Base-by-base conservation (phyloP, 2,113 vertebrate species). In the Scortum barcoo region DNA sequence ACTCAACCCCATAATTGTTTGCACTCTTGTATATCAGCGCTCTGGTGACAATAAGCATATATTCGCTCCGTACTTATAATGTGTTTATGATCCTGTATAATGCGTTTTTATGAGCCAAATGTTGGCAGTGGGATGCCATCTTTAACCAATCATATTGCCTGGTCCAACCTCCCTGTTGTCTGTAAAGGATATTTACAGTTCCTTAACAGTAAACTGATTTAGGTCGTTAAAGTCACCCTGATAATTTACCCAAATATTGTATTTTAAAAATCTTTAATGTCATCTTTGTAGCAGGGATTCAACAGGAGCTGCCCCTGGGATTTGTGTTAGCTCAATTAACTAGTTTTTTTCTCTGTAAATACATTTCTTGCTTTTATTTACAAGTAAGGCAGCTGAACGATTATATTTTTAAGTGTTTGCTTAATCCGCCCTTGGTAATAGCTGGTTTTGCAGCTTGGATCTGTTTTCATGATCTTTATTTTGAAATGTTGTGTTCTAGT, bases 331-430 rank as follows among this genome's bases (percentile, higher is more conserved):
- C n/a, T n/a, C n/a, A n/a, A n/a, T n/a, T n/a, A n/a, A n/a, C n/a
- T n/a, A n/a, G n/a, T n/a, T n/a, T n/a, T 53, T 72, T 26, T 65
- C 72, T 51, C 24, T 89, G 84, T 91, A 68, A 86, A 83, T 78
- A 77, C 5, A 40, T 61, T n/a, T 77, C 12, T 85, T 74, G 57
- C 73, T 87, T 86, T 84, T 85, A 76, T 81, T 81, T 72, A 14
- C 28, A 62, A 61, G 44, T 83, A 77, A 36, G 92, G 92, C 93
- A 93, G 91, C 91, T 94, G 22, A 70, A 77, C 50, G 22, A 0
- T 73, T 76, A 48, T 53, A 26, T 83, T 87, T 81, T 57, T 70
- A 62, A 51, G 44, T 75, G 65, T 76, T 7, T 70, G 51, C 33
- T 79, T 78, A 61, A 66, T 71, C 73, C 30, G 30, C 73, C 68